Percentiles rank a stretch among this genome's conserved stretches.
Evolutionary conservation across 2,888 invertebrate genomes (phyloP).

Genomic region (Agriotes lineatus): DNA sequence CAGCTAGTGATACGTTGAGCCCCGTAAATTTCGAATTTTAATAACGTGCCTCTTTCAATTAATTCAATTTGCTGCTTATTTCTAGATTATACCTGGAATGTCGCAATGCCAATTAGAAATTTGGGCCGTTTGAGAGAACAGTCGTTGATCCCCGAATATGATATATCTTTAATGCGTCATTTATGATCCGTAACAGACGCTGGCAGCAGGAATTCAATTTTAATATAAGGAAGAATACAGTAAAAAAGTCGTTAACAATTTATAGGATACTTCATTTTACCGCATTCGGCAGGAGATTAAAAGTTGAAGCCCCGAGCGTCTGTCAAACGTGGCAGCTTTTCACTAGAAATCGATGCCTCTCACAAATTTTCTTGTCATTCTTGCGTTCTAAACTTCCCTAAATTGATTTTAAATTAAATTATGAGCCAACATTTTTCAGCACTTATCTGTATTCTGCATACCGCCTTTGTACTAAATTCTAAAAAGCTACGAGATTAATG

Average conservation of each 20-base stretch:
- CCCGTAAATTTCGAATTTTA: too few species aligned
- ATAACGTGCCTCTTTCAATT: too few species aligned
- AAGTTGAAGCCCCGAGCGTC: constrained; percentile 41
- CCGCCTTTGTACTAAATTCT: constrained; percentile 46
- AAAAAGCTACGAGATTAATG: constrained; percentile 51
- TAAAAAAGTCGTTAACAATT: constrained; percentile 53
- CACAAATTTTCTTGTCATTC: constrained; percentile 60
- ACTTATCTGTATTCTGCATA: constrained; percentile 61
- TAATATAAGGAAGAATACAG: constrained; percentile 42
- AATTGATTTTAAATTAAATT: constrained; percentile 64
- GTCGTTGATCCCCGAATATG: constrained; percentile 1
- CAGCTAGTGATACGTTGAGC: too few species aligned
- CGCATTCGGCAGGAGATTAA: constrained; percentile 50
- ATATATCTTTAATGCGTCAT: constrained; percentile 28
- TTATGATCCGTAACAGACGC: constrained; percentile 35
- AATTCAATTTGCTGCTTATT: too few species aligned
- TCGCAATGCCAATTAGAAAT: constrained; percentile 6
- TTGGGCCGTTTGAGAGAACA: background rate
- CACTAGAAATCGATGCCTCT: constrained; percentile 55
- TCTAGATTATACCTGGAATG: background rate
- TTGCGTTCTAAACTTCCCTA: constrained; percentile 57
- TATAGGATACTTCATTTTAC: constrained; percentile 51
- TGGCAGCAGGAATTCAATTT: constrained; percentile 38
- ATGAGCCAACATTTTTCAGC: constrained; percentile 62
- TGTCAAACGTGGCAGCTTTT: constrained; percentile 38